Evolutionary conservation across 2,888 invertebrate genomes (phyloP).

Genomic region (Schizaphis graminum): DNA sequence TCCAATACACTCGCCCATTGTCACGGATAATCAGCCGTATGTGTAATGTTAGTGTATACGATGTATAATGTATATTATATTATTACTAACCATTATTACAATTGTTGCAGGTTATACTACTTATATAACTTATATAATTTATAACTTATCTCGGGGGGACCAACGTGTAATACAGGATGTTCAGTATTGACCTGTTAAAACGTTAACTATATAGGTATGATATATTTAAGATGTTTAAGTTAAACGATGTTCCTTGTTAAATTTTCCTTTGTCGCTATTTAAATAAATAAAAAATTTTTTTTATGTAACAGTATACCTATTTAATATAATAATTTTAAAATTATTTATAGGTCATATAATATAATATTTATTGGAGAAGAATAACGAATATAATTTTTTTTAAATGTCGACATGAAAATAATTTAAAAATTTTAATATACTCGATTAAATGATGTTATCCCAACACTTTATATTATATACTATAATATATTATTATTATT

Average conservation of each 20-base stretch:
- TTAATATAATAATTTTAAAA: neutral
- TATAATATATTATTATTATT: neutral
- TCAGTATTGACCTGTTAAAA: neutral
- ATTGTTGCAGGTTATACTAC: neutral
- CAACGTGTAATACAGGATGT: neutral
- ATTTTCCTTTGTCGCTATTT: neutral
- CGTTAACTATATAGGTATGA: neutral
- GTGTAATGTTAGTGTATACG: neutral
- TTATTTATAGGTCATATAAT: neutral
- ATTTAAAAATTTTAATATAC: neutral
- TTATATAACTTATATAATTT: neutral
- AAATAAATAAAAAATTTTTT: neutral
- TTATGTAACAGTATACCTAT: too few relatives aligned
- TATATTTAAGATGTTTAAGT: neutral
- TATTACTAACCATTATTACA: neutral
- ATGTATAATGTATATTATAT: neutral
- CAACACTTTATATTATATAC: neutral
- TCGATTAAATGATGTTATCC: neutral
- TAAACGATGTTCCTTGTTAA: neutral
- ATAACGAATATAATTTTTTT: neutral
- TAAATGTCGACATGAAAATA: neutral
- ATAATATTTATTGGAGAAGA: neutral
- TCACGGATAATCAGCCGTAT: neutral
- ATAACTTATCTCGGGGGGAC: slow-evolving; percentile 4
- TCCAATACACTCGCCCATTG: neutral